phyloP scores from a whole-genome alignment of 2,113 vertebrate genomes.

The Manacus vitellinus region DNA sequence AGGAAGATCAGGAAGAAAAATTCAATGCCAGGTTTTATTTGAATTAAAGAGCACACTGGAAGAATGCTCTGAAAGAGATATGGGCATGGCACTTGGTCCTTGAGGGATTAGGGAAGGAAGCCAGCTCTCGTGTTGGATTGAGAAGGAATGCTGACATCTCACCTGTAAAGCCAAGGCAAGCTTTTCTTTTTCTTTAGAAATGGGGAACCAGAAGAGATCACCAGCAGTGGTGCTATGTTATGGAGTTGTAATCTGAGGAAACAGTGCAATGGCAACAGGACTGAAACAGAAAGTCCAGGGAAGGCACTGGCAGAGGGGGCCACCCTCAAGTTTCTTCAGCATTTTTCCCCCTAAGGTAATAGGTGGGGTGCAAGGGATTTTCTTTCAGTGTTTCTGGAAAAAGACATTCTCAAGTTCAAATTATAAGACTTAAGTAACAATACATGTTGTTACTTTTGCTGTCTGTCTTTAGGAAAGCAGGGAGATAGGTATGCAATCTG shows the following conservation, averaged over 20 bases:
- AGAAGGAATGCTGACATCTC: background rate
- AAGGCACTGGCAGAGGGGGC: background rate
- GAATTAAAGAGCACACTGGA: background rate
- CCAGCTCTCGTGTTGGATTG: background rate
- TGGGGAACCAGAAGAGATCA: background rate
- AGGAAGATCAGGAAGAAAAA: background rate
- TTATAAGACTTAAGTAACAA: background rate
- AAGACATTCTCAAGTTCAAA: background rate
- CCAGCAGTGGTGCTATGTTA: background rate
- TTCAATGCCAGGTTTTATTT: background rate
- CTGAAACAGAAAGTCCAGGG: background rate
- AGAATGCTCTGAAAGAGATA: background rate
- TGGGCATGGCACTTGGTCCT: background rate
- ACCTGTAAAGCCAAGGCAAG: background rate
- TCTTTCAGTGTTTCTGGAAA: background rate
- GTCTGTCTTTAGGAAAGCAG: background rate
- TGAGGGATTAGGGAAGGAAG: background rate
- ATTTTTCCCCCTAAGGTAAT: background rate
- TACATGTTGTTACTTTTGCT: background rate
- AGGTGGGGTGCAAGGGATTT: background rate
- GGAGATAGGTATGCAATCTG: background rate
- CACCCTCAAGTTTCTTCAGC: background rate
- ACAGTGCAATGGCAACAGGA: background rate
- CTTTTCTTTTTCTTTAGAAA: background rate
- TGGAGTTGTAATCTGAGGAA: background rate